Evolutionary conservation across 1,140 invertebrate genomes (phyloP).

Genomic region (Dinothrombium tinctorium): DNA sequence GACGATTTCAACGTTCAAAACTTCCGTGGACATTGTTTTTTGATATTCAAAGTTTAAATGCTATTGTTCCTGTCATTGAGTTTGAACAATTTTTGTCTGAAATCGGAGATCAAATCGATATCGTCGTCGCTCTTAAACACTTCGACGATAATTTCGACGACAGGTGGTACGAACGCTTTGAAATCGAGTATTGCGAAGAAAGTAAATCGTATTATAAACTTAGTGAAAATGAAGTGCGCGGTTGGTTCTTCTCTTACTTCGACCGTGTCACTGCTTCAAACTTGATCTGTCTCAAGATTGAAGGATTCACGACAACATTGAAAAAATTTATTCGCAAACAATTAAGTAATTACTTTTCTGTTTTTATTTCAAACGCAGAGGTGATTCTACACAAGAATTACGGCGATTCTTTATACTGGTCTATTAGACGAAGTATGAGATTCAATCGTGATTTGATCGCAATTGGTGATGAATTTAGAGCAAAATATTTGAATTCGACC

Average conservation of each 20-base stretch:
- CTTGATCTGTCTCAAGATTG: constrained; percentile 52
- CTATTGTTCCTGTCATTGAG: constrained; percentile 65
- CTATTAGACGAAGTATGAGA: constrained; percentile 62
- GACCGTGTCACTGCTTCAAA: constrained; percentile 31
- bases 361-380: constrained; percentile 67
- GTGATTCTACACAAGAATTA: constrained; percentile 63
- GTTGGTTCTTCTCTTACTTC: background rate
- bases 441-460: constrained; percentile 43
- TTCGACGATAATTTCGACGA: background rate
- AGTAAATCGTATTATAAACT: background rate
- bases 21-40: constrained; percentile 61
- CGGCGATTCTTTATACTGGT: constrained; percentile 59
- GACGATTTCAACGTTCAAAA: constrained; percentile 26
- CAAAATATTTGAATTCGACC: constrained; percentile 37
- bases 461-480: constrained; percentile 44
- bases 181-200: background rate
- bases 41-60: constrained; percentile 47
- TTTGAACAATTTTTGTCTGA: constrained; percentile 45
- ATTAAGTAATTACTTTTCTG: constrained; percentile 25
- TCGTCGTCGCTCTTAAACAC: background rate
- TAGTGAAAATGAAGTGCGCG: background rate
- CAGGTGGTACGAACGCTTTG: background rate
- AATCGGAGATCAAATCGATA: background rate
- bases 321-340: background rate
- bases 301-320: constrained; percentile 37